These are phyloP conservation scores for Macaca mulatta DNA, from an alignment of 2,113 vertebrate genomes.

Conservation along the genomic window DNA sequence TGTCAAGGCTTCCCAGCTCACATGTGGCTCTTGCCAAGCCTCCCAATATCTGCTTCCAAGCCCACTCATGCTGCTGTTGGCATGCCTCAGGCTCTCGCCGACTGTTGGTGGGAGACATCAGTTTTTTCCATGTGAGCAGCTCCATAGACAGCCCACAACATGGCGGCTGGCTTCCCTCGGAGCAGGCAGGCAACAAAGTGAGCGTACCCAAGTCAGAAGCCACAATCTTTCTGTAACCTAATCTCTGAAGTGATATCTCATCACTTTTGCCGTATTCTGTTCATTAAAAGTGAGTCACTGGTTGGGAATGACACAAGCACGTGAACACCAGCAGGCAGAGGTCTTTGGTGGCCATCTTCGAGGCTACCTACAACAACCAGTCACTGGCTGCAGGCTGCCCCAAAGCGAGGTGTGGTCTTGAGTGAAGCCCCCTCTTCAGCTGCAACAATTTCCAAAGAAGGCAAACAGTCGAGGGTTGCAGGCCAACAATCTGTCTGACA, in stretches of 20 bases:
- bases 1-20: background rate
- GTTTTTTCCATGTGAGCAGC: background rate
- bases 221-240: background rate
- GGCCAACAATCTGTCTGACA: background rate
- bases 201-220: background rate
- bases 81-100: background rate
- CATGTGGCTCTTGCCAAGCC: background rate
- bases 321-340: background rate
- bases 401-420: accelerated
- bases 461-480: background rate
- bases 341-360: background rate
- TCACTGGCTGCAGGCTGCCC: background rate
- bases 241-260: background rate
- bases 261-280: background rate
- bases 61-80: background rate
- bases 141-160: background rate
- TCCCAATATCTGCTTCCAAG: background rate
- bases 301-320: background rate
- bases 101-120: background rate
- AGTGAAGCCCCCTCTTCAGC: background rate
- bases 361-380: background rate
- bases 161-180: background rate
- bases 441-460: background rate
- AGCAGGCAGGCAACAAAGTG: background rate
- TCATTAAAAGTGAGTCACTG: background rate